Percentiles rank a stretch among this genome's conserved stretches.
phyloP scores from a whole-genome alignment of 1,140 invertebrate species.

The Zaprionus taronus region DNA sequence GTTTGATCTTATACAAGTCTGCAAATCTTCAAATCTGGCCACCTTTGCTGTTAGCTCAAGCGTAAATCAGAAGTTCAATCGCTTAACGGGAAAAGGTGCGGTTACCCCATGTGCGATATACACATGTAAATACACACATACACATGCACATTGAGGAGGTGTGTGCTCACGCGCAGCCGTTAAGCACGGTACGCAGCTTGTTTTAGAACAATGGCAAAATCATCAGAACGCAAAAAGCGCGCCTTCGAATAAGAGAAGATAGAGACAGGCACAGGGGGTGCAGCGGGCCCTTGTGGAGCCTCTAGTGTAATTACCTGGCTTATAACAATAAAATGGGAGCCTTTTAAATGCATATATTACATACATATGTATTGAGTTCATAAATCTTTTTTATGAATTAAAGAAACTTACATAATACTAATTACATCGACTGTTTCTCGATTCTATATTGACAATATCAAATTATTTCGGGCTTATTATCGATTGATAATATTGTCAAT shows the following conservation, averaged over 20 bases:
- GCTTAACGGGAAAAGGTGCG: conserved; percentile 77
- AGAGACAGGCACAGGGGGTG: background rate
- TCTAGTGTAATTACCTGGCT: too few relatives aligned
- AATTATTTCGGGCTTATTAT: too few relatives aligned
- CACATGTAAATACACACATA: background rate
- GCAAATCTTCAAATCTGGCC: background rate
- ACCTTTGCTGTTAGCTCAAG: conserved; percentile 42
- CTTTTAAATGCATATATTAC: too few relatives aligned
- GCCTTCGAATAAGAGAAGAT: too few relatives aligned
- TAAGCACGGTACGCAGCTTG: conserved; percentile 8
- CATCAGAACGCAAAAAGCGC: conserved; percentile 17
- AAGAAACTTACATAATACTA: too few relatives aligned
- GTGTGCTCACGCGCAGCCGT: conserved; percentile 7
- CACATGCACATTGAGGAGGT: background rate
- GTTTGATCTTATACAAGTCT: background rate
- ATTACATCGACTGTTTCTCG: too few relatives aligned
- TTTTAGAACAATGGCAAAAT: conserved; percentile 40
- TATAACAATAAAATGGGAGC: too few relatives aligned
- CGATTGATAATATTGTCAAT: too few relatives aligned
- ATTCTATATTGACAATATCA: too few relatives aligned
- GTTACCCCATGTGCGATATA: conserved; percentile 39
- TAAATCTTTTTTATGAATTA: too few relatives aligned
- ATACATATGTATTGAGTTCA: too few relatives aligned
- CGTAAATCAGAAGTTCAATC: conserved; percentile 66
- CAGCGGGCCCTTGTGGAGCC: too few relatives aligned